Evolutionary conservation across 2,888 invertebrate genomes (phyloP), one percentile per base, ranked within the genome.

Genomic region (Leptura quadrifasciata): DNA sequence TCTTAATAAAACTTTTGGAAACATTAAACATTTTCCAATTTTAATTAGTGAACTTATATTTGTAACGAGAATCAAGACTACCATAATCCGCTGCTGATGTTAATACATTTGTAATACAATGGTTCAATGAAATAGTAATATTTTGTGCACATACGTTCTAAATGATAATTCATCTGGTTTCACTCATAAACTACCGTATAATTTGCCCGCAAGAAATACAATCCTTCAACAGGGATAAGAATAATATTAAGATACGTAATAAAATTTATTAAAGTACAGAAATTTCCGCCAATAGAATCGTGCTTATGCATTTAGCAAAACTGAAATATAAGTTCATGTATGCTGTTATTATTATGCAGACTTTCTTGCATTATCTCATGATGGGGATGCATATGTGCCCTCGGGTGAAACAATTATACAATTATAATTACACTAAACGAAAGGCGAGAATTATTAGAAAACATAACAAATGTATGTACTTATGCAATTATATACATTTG

Each of bases 291-390:
- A 69, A 63, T 76, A 39, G 76, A 55, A 64, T 72, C 67, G 72
- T 76, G 76, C 72, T 27, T 74, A 21, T 73, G 60, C 68, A 67
- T 52, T 73, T 52, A 58, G 73, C 61, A 67, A 67, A 69, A 69
- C 47, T 58, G 35, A 69, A 69, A 58, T 69, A 24, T 58, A 58
- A 24, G 57, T 60, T 65, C 69, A 68, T 61, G 60, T 68, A 70
- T 69, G 64, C 69, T 72, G 64, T 75, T 77, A 77, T 72, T 58
- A 58, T 58, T 58, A 69, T 58, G 58, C 71, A 31, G 71, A 77
- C 77, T 77, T 77, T 77, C 77, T 75, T 77, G 63, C 65, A 63
- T 76, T 68, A 76, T 72, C 64, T 72, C 72, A 64, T 58, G 75
- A 75, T 72, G 69, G 75, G 72, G 74, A 77, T 77, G 77, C 58